A percentile compares a stretch with the other conserved stretches of the same genome.
phyloP scores from a whole-genome alignment of 2,797 vertebrate genomes.

The Emydoidea blandingii region DNA sequence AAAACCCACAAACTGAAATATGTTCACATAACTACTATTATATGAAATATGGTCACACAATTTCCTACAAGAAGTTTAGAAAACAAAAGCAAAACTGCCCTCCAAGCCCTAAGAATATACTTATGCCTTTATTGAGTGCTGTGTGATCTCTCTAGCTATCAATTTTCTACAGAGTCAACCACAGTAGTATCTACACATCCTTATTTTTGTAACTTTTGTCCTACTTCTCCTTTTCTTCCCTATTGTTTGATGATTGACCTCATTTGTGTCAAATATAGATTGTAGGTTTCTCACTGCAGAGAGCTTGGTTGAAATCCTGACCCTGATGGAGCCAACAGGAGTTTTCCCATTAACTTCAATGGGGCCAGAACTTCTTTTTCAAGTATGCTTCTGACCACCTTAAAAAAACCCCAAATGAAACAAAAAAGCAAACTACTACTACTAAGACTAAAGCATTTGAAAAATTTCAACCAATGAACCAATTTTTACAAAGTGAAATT shows the following conservation, averaged over 20 bases:
- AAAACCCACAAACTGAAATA: not conserved
- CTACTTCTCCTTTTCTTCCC: not conserved
- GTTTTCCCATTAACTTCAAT: conserved; percentile 47
- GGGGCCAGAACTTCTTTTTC: conserved; percentile 46
- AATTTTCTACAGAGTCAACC: not conserved
- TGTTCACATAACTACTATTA: conserved; percentile 23
- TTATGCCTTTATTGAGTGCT: not conserved
- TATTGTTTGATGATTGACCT: not conserved
- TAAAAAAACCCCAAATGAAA: too few species aligned
- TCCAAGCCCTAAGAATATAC: not conserved
- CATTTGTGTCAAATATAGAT: not conserved
- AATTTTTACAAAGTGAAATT: conserved; percentile 63
- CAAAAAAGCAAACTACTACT: not conserved
- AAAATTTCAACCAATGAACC: conserved; percentile 46
- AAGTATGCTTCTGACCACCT: not conserved
- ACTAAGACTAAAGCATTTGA: conserved; percentile 44
- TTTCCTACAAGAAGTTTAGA: not conserved
- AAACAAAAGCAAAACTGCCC: not conserved
- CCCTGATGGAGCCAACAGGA: conserved; percentile 36
- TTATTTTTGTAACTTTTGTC: fast-evolving
- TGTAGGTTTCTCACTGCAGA: conserved; percentile 18
- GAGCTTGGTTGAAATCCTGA: conserved; percentile 54
- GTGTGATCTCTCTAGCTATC: not conserved
- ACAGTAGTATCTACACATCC: not conserved
- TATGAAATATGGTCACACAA: not conserved